phyloP scores from a whole-genome alignment of 2,113 vertebrate genomes.

The Benthochromis sp. region DNA sequence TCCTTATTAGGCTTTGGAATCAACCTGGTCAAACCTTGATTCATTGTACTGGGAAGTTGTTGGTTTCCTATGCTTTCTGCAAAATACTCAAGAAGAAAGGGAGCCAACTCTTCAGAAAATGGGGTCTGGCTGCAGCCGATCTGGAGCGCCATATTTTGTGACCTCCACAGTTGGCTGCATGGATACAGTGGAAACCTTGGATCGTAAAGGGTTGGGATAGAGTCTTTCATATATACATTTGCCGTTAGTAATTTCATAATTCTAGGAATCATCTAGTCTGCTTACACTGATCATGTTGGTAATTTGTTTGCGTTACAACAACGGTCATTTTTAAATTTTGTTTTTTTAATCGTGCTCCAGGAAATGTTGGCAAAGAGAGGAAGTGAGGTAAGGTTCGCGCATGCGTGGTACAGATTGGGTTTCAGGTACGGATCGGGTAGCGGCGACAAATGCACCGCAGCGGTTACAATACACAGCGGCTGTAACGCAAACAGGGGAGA shows the following conservation, averaged over 20 bases:
- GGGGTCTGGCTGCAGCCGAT: background rate
- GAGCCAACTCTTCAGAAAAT: background rate
- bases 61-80: background rate
- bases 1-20: background rate
- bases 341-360: background rate
- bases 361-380: background rate
- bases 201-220: background rate
- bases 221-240: background rate
- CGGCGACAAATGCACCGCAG: background rate
- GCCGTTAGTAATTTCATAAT: background rate
- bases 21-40: background rate
- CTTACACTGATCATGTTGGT: background rate
- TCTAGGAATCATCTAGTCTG: background rate
- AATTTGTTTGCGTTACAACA: background rate
- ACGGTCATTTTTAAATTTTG: background rate
- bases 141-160: background rate
- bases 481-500: slow-evolving; percentile 17
- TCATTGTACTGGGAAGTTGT: background rate
- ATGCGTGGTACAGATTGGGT: background rate
- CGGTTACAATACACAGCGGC: background rate
- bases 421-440: background rate
- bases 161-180: background rate
- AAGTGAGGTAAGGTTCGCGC: background rate
- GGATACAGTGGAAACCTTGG: background rate
- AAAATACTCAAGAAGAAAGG: background rate